Evolutionary conservation across 2,888 invertebrate species (phyloP).

Genomic region (Amiota mariae): DNA sequence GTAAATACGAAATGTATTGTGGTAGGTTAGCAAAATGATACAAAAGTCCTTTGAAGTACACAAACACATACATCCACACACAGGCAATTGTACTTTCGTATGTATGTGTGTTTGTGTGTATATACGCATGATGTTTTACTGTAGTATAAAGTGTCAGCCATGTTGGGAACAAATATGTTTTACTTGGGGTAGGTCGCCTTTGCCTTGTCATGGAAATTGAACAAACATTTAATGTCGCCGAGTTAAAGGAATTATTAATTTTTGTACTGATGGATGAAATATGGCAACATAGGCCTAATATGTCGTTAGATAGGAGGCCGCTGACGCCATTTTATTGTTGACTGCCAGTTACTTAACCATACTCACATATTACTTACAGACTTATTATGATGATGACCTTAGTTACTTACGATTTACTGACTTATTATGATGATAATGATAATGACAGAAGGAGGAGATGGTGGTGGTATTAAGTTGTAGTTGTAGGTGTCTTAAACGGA

Average conservation of each 20-base stretch:
- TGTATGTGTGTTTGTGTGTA: not conserved
- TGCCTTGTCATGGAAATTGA: no score
- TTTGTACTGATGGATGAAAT: no score
- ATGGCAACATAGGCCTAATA: no score
- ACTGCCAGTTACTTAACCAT: no score
- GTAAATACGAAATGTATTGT: slow-evolving; percentile 63
- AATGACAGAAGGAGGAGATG: no score
- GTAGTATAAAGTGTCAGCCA: slow-evolving; percentile 10
- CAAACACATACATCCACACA: not conserved
- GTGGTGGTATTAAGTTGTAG: not conserved
- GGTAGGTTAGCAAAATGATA: slow-evolving; percentile 60
- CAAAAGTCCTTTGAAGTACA: not conserved
- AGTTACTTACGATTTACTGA: no score
- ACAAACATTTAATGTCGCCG: not conserved
- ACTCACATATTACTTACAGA: no score
- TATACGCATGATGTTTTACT: not conserved
- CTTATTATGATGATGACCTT: no score
- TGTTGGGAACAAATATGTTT: slow-evolving; percentile 13
- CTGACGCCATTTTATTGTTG: no score
- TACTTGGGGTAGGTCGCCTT: slow-evolving; percentile 17
- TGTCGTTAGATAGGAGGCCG: no score
- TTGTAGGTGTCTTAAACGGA: slow-evolving; percentile 2
- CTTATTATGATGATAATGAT: no score
- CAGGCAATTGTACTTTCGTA: not conserved
- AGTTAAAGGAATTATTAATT: not conserved